Evolutionary conservation across 2,113 vertebrate genomes (phyloP).

Genomic region (Eretmochelys imbricata): DNA sequence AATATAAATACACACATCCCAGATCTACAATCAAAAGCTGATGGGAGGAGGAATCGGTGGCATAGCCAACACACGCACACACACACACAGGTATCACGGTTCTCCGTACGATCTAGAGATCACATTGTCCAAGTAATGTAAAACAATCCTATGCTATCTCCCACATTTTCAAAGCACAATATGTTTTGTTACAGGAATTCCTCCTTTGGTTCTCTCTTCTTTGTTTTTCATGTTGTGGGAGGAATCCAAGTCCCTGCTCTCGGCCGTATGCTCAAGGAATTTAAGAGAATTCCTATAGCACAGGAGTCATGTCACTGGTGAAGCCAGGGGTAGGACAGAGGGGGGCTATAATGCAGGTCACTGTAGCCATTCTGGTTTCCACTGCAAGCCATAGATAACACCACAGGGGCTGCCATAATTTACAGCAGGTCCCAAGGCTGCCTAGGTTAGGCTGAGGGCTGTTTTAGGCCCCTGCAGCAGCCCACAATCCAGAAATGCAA

Average conservation of each 20-base stretch:
- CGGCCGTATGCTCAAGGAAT: rapidly evolving
- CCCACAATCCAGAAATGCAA: neutral
- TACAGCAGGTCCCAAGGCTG: neutral
- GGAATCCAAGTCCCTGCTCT: neutral
- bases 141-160: neutral
- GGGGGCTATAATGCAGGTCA: neutral
- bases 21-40: neutral
- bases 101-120: rapidly evolving
- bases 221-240: neutral
- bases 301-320: neutral
- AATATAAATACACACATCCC: neutral
- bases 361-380: neutral
- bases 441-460: neutral
- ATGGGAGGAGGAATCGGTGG: rapidly evolving
- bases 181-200: neutral
- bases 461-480: neutral
- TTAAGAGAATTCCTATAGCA: neutral
- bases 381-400: neutral
- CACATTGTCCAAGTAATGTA: neutral
- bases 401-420: neutral
- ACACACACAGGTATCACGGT: neutral
- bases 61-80: neutral
- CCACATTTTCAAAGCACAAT: neutral
- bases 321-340: neutral
- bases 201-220: neutral